Percentiles rank a stretch among this genome's conserved stretches.
phyloP scores from a whole-genome alignment of 2,888 invertebrate species.

The Coleophora deauratella region DNA sequence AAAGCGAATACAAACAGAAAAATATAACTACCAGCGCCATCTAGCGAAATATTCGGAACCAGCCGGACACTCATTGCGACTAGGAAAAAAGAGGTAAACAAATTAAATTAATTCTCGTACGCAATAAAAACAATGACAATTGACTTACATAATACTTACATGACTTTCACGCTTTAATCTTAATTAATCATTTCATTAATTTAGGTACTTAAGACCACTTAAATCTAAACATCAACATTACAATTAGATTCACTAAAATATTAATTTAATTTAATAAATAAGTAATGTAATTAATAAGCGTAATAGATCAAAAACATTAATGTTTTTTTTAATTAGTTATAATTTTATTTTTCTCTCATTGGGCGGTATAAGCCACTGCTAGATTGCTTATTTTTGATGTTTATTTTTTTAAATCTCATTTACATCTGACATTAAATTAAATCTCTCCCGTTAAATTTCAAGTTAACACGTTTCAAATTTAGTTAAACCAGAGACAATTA shows the following conservation, averaged over 20 bases:
- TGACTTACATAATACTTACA: background rate
- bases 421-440: background rate
- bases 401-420: constrained; percentile 6
- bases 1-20: too few relatives aligned
- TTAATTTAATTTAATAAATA: constrained; percentile 52
- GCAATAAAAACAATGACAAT: too few relatives aligned
- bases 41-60: too few relatives aligned
- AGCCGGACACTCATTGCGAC: too few relatives aligned
- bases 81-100: too few relatives aligned
- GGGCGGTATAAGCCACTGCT: constrained; percentile 33
- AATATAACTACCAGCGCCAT: too few relatives aligned
- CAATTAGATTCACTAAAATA: constrained; percentile 59
- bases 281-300: constrained; percentile 71
- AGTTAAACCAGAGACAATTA: too few relatives aligned
- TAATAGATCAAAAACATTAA: constrained; percentile 72
- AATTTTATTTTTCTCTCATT: constrained; percentile 14
- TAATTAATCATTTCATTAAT: constrained; percentile 14
- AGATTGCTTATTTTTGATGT: constrained; percentile 27
- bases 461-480: too few relatives aligned
- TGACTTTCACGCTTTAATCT: too few relatives aligned
- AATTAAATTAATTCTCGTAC: too few relatives aligned
- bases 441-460: too few relatives aligned
- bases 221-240: constrained; percentile 62
- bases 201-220: constrained; percentile 34
- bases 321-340: constrained; percentile 38